A percentile compares a stretch with the other conserved stretches of the same genome.
Evolutionary conservation across 1,140 invertebrate species (phyloP).

Genomic region (Caenorhabditis brenneri): DNA sequence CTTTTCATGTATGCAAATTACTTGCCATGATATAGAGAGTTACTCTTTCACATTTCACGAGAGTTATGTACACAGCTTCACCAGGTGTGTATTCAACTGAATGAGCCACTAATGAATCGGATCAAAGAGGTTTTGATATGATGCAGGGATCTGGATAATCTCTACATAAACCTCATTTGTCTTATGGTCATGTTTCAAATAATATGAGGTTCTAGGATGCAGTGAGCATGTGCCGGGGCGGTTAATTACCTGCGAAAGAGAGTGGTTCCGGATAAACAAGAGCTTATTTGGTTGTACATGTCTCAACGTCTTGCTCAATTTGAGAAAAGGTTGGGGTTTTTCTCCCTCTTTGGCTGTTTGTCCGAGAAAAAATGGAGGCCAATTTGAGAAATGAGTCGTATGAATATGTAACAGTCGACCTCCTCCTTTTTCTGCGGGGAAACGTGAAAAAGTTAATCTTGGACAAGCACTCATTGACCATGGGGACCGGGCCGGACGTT

Average conservation of each 20-base stretch:
- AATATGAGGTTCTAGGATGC: conserved; percentile 29
- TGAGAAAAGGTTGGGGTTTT: conserved; percentile 27
- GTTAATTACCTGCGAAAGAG: conserved; percentile 40
- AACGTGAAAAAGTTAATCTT: conserved; percentile 8
- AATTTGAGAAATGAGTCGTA: conserved; percentile 26
- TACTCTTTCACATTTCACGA: neutral
- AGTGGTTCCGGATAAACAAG: conserved; percentile 42
- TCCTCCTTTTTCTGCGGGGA: neutral
- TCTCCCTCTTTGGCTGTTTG: neutral
- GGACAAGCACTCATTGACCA: conserved; percentile 34
- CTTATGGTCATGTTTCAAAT: conserved; percentile 37
- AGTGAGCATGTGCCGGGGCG: conserved; percentile 9
- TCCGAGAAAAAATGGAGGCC: neutral
- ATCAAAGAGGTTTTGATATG: neutral
- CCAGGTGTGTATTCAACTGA: neutral
- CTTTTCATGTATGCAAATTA: conserved; percentile 34
- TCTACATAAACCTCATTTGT: neutral
- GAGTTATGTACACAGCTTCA: neutral
- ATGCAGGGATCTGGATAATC: neutral
- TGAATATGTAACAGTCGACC: conserved; percentile 26
- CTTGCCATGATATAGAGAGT: neutral
- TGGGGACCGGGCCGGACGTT: neutral
- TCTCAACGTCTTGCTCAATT: conserved; percentile 23
- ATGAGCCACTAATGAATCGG: conserved; percentile 13
- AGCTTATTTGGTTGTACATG: conserved; percentile 9